phyloP scores from a whole-genome alignment of 2,888 invertebrate species.

The Pristionchus maxplancki region DNA sequence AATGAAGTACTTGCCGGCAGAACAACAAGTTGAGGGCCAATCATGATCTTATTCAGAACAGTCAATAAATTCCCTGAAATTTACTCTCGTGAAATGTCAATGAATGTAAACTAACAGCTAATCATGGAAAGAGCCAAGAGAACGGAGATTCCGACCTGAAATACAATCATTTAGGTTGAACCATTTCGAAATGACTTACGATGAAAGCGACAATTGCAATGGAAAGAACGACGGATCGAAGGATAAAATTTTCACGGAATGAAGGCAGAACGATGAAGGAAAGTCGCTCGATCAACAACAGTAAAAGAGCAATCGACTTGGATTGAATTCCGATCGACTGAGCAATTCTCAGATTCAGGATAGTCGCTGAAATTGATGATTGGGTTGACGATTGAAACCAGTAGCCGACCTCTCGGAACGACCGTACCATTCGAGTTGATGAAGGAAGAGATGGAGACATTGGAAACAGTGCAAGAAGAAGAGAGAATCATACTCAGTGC shows the following conservation, averaged over 20 bases:
- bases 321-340: not conserved
- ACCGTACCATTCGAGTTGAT: not conserved
- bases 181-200: not conserved
- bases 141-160: not conserved
- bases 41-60: not conserved
- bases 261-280: not conserved
- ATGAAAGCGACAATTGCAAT: not conserved
- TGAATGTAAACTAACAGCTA: not conserved
- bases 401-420: not conserved
- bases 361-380: not conserved
- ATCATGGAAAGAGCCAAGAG: not conserved
- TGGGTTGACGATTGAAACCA: not conserved
- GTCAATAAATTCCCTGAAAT: not conserved
- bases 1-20: not conserved
- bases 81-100: not conserved
- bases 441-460: not conserved
- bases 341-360: not conserved
- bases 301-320: not conserved
- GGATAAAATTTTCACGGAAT: not conserved
- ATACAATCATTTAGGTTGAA: not conserved
- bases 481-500: conserved; percentile 1
- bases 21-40: not conserved
- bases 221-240: not conserved
- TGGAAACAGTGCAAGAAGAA: not conserved
- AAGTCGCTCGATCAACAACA: not conserved